phyloP scores from a whole-genome alignment of 1,140 invertebrate species.

The Pseudomyrmex pallidus region DNA sequence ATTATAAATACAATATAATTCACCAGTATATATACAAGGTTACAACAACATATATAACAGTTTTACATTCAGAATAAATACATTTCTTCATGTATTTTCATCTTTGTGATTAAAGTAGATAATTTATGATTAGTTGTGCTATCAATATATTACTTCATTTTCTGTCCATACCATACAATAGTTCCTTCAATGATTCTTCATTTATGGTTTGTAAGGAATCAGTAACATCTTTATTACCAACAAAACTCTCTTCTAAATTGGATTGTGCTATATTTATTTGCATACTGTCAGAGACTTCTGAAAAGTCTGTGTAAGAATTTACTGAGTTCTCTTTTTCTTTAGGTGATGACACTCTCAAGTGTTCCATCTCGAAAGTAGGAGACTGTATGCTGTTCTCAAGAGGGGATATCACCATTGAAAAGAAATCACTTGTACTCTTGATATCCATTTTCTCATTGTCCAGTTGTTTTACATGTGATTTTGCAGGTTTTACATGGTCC shows the following conservation, averaged over 20 bases:
- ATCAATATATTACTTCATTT: constrained; percentile 69
- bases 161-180: constrained; percentile 82
- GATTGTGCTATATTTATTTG: constrained; percentile 59
- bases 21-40: neutral
- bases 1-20: neutral
- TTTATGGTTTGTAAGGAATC: constrained; percentile 84
- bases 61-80: constrained; percentile 36
- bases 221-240: constrained; percentile 55
- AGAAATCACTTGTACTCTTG: constrained; percentile 81
- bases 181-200: constrained; percentile 85
- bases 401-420: constrained; percentile 84
- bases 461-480: constrained; percentile 26
- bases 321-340: constrained; percentile 64
- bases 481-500: constrained; percentile 38
- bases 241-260: constrained; percentile 62
- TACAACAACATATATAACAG: neutral
- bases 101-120: constrained; percentile 27
- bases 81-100: neutral
- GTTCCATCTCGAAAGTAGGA: constrained; percentile 84
- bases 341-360: constrained; percentile 84
- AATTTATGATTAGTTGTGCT: constrained; percentile 27
- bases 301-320: constrained; percentile 54
- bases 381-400: constrained; percentile 78
- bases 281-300: constrained; percentile 42
- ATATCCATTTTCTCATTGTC: constrained; percentile 69